These are phyloP conservation scores for Falco biarmicus DNA, from an alignment of 2,797 vertebrate genomes.

Conservation along the genomic window DNA sequence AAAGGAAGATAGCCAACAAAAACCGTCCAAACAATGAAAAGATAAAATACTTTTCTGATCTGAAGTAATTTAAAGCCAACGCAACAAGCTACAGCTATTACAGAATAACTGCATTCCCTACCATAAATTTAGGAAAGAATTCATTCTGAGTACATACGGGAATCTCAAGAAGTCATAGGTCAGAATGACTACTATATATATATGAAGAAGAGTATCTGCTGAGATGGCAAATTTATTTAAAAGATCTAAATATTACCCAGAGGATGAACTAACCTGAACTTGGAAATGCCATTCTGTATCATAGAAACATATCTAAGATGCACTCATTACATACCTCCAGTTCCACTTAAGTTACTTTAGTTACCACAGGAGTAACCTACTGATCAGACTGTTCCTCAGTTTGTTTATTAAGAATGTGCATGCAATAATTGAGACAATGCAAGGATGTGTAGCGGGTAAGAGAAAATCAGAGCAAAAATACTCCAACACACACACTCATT, in stretches of 20 bases:
- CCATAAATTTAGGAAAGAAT: neutral
- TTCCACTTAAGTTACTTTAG: neutral
- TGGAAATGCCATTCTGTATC: neutral
- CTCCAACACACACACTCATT: fast-evolving
- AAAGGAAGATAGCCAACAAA: neutral
- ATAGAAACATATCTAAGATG: neutral
- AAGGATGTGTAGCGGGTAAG: neutral
- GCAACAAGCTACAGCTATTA: neutral
- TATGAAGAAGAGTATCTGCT: neutral
- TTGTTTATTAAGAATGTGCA: neutral
- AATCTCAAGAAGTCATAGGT: neutral
- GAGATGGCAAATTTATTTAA: neutral
- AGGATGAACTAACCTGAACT: neutral
- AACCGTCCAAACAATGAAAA: neutral
- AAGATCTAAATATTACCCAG: neutral
- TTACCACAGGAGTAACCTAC: neutral
- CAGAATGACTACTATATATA: neutral
- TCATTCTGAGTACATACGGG: neutral
- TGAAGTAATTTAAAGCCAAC: neutral
- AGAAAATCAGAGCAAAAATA: neutral
- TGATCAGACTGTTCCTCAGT: neutral
- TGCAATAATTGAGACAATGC: neutral
- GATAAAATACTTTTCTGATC: neutral
- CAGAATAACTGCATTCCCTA: neutral
- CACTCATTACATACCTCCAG: neutral